Base-by-base conservation (phyloP, 2,888 invertebrate genomes). In the Phania funesta region DNA sequence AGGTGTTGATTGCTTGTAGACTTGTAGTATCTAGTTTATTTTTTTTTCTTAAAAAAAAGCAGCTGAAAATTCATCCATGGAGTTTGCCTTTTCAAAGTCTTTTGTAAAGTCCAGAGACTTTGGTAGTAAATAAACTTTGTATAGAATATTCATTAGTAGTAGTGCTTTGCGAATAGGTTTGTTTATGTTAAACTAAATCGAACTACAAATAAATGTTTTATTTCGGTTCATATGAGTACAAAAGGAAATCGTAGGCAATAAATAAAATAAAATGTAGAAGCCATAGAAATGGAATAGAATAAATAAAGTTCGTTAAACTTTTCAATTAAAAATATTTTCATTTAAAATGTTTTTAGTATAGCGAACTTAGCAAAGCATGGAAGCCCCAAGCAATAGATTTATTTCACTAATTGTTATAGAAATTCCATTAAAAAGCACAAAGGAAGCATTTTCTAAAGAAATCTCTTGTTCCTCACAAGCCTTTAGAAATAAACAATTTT, bases 1-100 rank as follows among this genome's bases (percentile, higher is more conserved):
- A 82, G 78, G 82, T 82, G 82, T 82, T 82, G 82, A 82, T 82
- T 75, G 78, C 48, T 82, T n/a, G n/a, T 60, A 70, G 74, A 78
- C 67, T 56, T 65, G 65, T 60, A 78, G 58, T 71, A 50, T 65
- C 8, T 50, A 20, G 18, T 24, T 18, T 13, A 3, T 16, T 44
- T 41, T 29, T 38, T 54, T 71, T 60, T 52, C 5, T 18, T 64
- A 32, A n/a, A 8, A 18, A 52, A 32, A 9, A 35, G 67, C 50
- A 64, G 56, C 46, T 38, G 3, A 24, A 64, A 64, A 54, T 58
- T 13, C 48, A 75, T 58, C 26, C 65, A 56, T 35, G 4, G 9
- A 20, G 64, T 20, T 62, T 54, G 46, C 50, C 54, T 65, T 29
- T 65, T 52, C 52, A 41, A 64, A 41, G 32, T 46, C 54, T 38